Base-by-base conservation (phyloP, 2,113 vertebrate genomes). In the Urocolius indicus region DNA sequence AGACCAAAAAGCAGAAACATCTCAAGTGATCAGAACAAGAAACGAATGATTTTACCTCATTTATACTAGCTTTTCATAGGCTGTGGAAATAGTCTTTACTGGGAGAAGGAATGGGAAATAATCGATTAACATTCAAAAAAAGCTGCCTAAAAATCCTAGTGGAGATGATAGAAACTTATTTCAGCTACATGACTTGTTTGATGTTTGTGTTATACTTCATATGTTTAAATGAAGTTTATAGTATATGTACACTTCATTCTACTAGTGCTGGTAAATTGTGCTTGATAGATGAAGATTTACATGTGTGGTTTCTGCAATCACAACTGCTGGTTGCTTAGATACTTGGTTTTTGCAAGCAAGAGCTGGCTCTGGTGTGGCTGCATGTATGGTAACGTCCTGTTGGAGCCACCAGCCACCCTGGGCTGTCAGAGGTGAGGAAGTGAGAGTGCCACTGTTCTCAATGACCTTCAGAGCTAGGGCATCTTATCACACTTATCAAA, bases 391-490 rank as follows among this genome's bases (percentile, higher is more conserved):
- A 48, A 5, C 26, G 46, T 80, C 75, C 58, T 61, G 49, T 55
- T 45, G 48, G 54, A 54, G 51, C 66, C 71, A 72, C 74, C 36
- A 69, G 73, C 21, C 19, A 6, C 15, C 4, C 32, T 27, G 29
- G 59, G 58, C 84, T 59, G 32, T 69, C 59, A 54, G 36, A 54
- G 59, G 67, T 24, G 51, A 80, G 65, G 84, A 34, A 94, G 57
- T 46, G 66, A 61, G 81, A 59, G 78, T 9, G 17, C 82, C 63
- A 6, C 63, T 76, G 73, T 78, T 92, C 75, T 63, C 72, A 23
- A 30, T 57, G 85, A 93, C 92, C 92, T 96, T 91, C 59, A 3
- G 85, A 69, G 65, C 94, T 92, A 92, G 90, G 88, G 88, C 92
- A 72, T 89, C 94, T 96, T 95, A 96, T 90, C 90, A 32, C 52